These are phyloP conservation scores for Aramus guarauna DNA, from an alignment of 2,113 vertebrate genomes.

Conservation along the genomic window DNA sequence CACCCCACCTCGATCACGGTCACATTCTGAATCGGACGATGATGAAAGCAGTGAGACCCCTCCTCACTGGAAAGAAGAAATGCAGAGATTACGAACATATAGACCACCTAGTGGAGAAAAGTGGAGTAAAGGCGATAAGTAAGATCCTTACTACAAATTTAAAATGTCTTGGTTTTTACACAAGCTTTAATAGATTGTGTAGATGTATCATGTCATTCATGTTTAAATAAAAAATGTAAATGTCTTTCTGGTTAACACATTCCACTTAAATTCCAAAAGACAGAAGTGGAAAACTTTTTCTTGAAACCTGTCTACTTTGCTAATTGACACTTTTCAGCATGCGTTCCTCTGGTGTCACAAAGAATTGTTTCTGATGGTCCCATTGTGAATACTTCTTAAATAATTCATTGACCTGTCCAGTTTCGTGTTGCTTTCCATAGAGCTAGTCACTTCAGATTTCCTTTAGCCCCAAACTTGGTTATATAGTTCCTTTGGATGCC, in stretches of 20 bases:
- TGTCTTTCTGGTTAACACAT: neutral
- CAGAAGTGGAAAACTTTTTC: neutral
- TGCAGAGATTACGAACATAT: slow-evolving; percentile 87
- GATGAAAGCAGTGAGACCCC: slow-evolving; percentile 92
- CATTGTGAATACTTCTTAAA: neutral
- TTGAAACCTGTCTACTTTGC: neutral
- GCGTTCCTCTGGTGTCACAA: no score
- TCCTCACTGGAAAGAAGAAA: slow-evolving; percentile 97
- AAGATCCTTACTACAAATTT: neutral
- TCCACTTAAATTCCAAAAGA: neutral
- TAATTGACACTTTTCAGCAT: neutral
- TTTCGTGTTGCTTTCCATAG: neutral
- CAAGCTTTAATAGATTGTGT: accelerated
- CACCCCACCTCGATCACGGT: slow-evolving; percentile 91
- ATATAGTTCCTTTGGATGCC: neutral
- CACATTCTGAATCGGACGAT: slow-evolving; percentile 87
- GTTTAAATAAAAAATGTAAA: neutral
- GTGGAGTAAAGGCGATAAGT: slow-evolving; percentile 98
- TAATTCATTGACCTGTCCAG: neutral
- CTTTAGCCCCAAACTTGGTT: neutral
- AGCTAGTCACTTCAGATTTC: neutral
- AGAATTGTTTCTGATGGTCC: neutral
- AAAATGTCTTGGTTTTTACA: accelerated
- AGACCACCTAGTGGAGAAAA: slow-evolving; percentile 85
- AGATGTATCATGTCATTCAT: accelerated